These are phyloP conservation scores for Xylota sylvarum DNA, from an alignment of 2,888 invertebrate species.

Conservation along the genomic window DNA sequence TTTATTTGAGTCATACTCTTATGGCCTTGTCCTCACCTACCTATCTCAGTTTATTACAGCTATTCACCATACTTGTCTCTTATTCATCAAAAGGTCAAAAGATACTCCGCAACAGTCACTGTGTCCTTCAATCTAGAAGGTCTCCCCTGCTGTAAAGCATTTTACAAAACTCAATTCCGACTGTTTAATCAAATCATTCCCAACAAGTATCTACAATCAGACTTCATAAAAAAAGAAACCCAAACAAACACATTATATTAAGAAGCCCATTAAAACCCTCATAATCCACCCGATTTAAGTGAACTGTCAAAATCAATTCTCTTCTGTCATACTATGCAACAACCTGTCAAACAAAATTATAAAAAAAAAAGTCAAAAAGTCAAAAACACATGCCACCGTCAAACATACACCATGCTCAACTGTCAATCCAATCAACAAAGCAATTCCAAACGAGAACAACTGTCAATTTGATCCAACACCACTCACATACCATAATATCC, in stretches of 20 bases:
- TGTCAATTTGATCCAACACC: constrained; percentile 63
- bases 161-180: neutral
- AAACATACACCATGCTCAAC: constrained; percentile 44
- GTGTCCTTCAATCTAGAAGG: neutral
- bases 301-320: constrained; percentile 56
- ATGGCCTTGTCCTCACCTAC: too few relatives aligned
- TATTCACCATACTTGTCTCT: too few relatives aligned
- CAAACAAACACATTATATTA: neutral
- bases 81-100: too few relatives aligned
- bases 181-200: neutral
- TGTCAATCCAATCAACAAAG: constrained; percentile 63
- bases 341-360: constrained; percentile 50
- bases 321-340: constrained; percentile 14
- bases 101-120: too few relatives aligned
- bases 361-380: constrained; percentile 29
- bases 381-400: constrained; percentile 30
- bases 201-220: too few relatives aligned
- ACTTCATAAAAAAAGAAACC: neutral
- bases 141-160: neutral
- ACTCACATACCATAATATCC: constrained; percentile 1
- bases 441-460: constrained; percentile 60
- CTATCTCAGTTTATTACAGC: too few relatives aligned
- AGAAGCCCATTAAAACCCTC: neutral
- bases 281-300: constrained; percentile 27
- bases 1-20: too few relatives aligned